Percentiles rank a stretch among this genome's conserved stretches.
These are phyloP conservation scores for Leptinotarsa rubiginosa DNA, from an alignment of 2,888 invertebrate species.

Conservation along the genomic window DNA sequence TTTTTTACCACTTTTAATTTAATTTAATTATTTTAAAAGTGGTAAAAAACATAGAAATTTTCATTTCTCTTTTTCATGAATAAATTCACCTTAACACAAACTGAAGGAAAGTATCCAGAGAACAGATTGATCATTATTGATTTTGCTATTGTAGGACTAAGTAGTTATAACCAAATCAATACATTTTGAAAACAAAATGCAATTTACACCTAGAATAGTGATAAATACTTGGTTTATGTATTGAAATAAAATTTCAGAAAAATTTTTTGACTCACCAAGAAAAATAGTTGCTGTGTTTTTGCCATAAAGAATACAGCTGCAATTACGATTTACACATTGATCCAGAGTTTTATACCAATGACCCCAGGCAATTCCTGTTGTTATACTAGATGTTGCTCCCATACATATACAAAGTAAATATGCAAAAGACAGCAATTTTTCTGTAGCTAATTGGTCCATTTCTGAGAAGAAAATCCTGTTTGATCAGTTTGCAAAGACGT, in stretches of 20 bases:
- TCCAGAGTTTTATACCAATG: slow-evolving; percentile 78
- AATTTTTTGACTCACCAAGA: slow-evolving; percentile 59
- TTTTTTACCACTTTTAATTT: too few relatives aligned
- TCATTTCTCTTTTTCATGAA: too few relatives aligned
- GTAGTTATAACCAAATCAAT: too few relatives aligned
- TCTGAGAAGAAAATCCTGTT: neutral
- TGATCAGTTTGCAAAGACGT: neutral
- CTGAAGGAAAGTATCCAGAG: too few relatives aligned
- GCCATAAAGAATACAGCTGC: slow-evolving; percentile 78
- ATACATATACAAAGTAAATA: slow-evolving; percentile 57
- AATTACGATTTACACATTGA: slow-evolving; percentile 75
- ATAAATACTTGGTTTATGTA: too few relatives aligned
- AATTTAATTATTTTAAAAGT: too few relatives aligned
- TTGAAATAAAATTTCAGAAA: neutral
- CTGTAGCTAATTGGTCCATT: slow-evolving; percentile 59
- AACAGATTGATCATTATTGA: neutral
- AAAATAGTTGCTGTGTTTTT: slow-evolving; percentile 73
- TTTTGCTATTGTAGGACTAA: neutral
- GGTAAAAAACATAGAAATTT: too few relatives aligned
- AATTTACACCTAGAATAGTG: too few relatives aligned
- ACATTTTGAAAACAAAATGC: too few relatives aligned
- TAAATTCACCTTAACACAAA: too few relatives aligned
- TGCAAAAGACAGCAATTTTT: slow-evolving; percentile 58
- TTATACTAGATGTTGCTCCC: slow-evolving; percentile 64
- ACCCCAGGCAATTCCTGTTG: slow-evolving; percentile 74